phyloP scores from a whole-genome alignment of 2,113 vertebrate genomes.

The Lophura nycthemera region DNA sequence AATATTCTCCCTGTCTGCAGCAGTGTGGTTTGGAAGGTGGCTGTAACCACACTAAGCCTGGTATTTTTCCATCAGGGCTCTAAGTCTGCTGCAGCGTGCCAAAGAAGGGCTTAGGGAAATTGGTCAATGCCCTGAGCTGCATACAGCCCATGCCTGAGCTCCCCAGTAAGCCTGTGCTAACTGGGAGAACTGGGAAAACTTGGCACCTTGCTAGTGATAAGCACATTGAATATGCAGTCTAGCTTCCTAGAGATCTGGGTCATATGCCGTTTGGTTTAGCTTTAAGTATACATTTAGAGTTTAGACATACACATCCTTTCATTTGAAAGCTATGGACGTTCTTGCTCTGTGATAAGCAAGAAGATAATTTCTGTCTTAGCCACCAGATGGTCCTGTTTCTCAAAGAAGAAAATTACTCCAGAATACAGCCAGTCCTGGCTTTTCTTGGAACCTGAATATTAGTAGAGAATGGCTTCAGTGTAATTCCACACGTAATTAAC shows the following conservation, averaged over 20 bases:
- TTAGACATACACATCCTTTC: not conserved
- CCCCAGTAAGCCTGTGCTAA: not conserved
- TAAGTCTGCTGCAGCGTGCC: not conserved
- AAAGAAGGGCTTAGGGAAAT: not conserved
- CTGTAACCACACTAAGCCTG: not conserved
- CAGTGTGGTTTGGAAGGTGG: not conserved
- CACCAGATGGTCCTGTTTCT: constrained; percentile 60
- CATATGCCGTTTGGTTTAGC: not conserved
- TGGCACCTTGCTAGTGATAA: not conserved
- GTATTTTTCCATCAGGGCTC: not conserved
- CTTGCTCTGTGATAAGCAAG: not conserved
- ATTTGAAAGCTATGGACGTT: fast-evolving
- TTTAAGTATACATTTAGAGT: not conserved
- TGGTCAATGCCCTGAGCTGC: not conserved
- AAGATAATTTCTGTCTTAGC: not conserved
- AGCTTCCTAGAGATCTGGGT: not conserved
- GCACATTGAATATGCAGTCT: not conserved
- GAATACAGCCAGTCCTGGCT: not conserved
- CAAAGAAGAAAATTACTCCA: not conserved
- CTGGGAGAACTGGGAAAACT: not conserved
- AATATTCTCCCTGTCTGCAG: not conserved
- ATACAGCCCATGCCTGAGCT: not conserved
- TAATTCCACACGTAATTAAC: not conserved
- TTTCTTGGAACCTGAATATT: not conserved
- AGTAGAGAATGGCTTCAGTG: not conserved